Base-by-base conservation (phyloP, 2,888 invertebrate genomes). In the Cremastobaeus sp. region DNA sequence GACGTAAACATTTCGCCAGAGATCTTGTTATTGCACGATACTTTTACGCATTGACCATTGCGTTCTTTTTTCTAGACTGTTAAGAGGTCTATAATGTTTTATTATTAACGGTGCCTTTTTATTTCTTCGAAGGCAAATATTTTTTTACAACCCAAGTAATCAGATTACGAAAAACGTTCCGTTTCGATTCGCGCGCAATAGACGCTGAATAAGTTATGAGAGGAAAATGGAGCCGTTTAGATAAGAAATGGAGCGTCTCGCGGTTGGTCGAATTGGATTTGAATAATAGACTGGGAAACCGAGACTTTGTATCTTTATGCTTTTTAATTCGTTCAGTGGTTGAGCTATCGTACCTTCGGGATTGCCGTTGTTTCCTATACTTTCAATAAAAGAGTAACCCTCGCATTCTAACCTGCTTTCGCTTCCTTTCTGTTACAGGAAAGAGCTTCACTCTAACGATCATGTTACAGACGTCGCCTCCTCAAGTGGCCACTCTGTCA, bases 401-500 rank as follows among this genome's bases (percentile, higher is more conserved):
- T n/a, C 54, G 35, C 14, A 50, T 17, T 15, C 25, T 62, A 55
- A 62, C 1, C 18, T 12, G 14, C 15, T 39, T 15, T 30, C 54
- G 21, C 47, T 65, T 65, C 52, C 48, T 66, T 47, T 55, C 41
- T 66, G 60, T 70, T 74, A 32, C 81, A 88, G 88, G 88, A 47
- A 88, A 88, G 47, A 74, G 74, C 43, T 70, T 74, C 39, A 54
- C 74, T 17, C 21, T 74, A 28, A 75, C 75, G 52, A 71, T 88
- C 78, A 87, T 88, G 85, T 83, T 88, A 57, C 86, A 86, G 73
- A 88, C 94, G 5, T 91, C 92, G 78, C 92, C 92, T 8, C 90
- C 91, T 77, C 98, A 98, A 90, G 93, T 98, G 25, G 96, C 98
- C 50, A 95, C 96, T 3, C 99, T 98, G 88, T 93, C 90, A 82